Evolutionary conservation across 2,113 vertebrate species (phyloP).

Genomic region (Vulpes lagopus): DNA sequence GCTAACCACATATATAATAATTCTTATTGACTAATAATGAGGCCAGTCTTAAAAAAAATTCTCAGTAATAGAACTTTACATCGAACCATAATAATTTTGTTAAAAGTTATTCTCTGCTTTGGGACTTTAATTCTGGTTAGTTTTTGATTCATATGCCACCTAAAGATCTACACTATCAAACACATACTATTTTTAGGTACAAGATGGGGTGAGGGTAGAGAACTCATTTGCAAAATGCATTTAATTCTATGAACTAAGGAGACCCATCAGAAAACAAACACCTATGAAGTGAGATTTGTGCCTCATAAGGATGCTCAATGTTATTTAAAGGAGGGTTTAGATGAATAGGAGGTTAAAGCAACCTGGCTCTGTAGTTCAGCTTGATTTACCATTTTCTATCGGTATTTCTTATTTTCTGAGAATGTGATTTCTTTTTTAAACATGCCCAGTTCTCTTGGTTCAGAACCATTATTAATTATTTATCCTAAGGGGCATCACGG

Average conservation of each 20-base stretch:
- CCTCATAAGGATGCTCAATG: background rate
- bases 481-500: slow-evolving; percentile 43
- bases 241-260: slow-evolving; percentile 30
- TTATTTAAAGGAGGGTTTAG: background rate
- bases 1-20: slow-evolving; percentile 59
- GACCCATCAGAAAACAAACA: background rate
- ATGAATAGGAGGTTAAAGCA: background rate
- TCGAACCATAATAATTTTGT: slow-evolving; percentile 47
- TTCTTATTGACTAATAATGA: slow-evolving; percentile 71
- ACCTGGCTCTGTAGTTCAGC: background rate
- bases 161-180: background rate
- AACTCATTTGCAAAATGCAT: slow-evolving; percentile 35
- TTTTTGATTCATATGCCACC: slow-evolving; percentile 36
- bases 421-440: slow-evolving; percentile 59
- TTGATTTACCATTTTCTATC: background rate
- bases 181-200: background rate
- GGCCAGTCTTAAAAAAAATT: slow-evolving; percentile 55
- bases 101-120: slow-evolving; percentile 58
- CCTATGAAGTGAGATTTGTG: slow-evolving; percentile 13
- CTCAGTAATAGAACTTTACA: slow-evolving; percentile 67
- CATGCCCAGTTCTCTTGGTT: slow-evolving; percentile 31
- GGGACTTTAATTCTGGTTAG: slow-evolving; percentile 30
- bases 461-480: slow-evolving; percentile 36
- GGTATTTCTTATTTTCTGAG: background rate
- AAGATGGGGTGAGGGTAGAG: slow-evolving; percentile 8